These are phyloP conservation scores for Platyrinchus mystaceus DNA, from an alignment of 2,797 vertebrate genomes.

Conservation along the genomic window DNA sequence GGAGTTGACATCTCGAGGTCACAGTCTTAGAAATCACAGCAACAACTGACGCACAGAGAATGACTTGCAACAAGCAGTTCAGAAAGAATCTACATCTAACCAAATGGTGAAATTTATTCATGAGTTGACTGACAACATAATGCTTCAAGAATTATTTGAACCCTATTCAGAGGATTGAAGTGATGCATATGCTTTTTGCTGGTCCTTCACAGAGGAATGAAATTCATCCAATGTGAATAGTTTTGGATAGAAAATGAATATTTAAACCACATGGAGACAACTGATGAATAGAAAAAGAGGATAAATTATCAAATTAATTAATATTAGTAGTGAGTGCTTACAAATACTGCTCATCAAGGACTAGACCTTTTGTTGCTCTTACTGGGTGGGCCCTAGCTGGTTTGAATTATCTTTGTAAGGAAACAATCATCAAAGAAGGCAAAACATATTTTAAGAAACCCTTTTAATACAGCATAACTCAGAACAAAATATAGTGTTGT, in stretches of 20 bases:
- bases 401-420: conserved; percentile 62
- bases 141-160: conserved; percentile 7
- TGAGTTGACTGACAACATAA: background rate
- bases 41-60: background rate
- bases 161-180: conserved; percentile 15
- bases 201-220: conserved; percentile 16
- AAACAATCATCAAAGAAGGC: conserved; percentile 50
- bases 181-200: conserved; percentile 23
- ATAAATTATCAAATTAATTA: conserved; percentile 64
- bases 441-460: conserved; percentile 45
- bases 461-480: conserved; percentile 27
- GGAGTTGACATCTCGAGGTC: background rate
- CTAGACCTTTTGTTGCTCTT: background rate
- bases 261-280: conserved; percentile 63
- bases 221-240: conserved; percentile 26
- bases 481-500: conserved; percentile 43
- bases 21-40: background rate
- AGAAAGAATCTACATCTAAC: background rate
- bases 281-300: conserved; percentile 38
- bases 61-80: background rate
- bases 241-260: conserved; percentile 51
- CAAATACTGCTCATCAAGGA: conserved; percentile 35
- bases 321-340: conserved; percentile 67
- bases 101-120: conserved; percentile 13
- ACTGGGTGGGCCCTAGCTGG: background rate